Evolutionary conservation across 2,797 vertebrate genomes (phyloP).

Genomic region (Pachyuromys duprasi): DNA sequence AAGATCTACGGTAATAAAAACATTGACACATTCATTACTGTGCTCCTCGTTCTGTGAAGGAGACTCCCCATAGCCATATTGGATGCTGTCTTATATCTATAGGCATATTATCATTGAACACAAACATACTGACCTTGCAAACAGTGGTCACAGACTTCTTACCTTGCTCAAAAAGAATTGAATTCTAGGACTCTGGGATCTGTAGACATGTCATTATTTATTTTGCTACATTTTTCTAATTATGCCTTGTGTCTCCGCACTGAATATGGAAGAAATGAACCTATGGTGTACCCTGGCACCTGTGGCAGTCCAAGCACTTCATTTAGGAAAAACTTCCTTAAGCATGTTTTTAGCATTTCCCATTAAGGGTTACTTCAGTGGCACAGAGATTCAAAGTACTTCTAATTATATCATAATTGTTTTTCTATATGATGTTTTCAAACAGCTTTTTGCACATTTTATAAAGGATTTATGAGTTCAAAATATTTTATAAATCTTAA

Average conservation of each 20-base stretch:
- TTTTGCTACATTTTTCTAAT: not conserved
- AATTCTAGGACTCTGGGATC: not conserved
- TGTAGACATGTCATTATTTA: not conserved
- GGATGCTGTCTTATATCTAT: not conserved
- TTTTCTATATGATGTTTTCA: not conserved
- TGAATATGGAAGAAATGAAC: not conserved
- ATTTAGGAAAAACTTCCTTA: not conserved
- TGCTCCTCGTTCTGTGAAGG: constrained; percentile 65
- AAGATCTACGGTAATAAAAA: constrained; percentile 62
- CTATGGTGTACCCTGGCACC: too few relatives aligned
- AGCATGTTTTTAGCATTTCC: not conserved
- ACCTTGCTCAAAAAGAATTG: constrained; percentile 21
- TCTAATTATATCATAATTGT: not conserved
- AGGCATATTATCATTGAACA: constrained; percentile 30
- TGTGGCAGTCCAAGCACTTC: not conserved
- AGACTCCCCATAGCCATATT: not conserved
- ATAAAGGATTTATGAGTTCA: not conserved
- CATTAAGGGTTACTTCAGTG: not conserved
- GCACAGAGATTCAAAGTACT: not conserved
- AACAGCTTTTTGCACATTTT: not conserved
- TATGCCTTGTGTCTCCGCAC: not conserved
- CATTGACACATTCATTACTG: not conserved
- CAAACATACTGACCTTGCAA: constrained; percentile 52
- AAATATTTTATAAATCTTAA: not conserved
- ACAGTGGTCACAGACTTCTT: not conserved